Evolutionary conservation across 92 coral and sea anemone species (phyloP), one percentile per base, ranked within the genome.

Genomic region (Epizoanthus illoricatus): DNA sequence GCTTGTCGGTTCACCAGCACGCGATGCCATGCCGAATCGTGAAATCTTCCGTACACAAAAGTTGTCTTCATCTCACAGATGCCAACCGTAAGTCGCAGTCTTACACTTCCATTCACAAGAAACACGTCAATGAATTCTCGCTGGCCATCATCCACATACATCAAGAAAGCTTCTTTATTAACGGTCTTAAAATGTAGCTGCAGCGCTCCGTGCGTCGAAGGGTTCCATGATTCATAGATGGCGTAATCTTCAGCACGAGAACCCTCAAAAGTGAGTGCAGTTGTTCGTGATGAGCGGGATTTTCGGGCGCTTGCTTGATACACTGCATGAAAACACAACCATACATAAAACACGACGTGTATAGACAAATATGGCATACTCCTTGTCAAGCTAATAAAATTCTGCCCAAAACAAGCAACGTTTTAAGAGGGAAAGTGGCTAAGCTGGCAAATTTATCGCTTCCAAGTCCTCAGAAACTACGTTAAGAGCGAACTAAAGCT

Each of bases 81-180:
- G 13, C 82, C 82, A 5, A 45, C 82, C 42, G 71, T 78, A 5
- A 78, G 71, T 10, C 82, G 82, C 71, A 78, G n/a, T 5, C 82
- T 78, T 64, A 64, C 71, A 41, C 82, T 78, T 43, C 82, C 82
- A 78, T 78, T 78, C 82, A 63, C 71, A 19, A 78, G 23, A 78
- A 78, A 78, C 57, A 78, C 45, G 28, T 78, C 82, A 78, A 78
- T 63, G 60, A 78, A 78, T 78, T 78, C 82, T 41, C 82, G 82
- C 60, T 78, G 82, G 20, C 82, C 82, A 63, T 78, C 82, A 54
- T 78, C 82, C 71, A 78, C 65, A 20, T 78, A 78, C 71, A 78
- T 19, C 82, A 78, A 19, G 28, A 78, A 78, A 1, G 82, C 71
- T 41, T 78, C 82, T 63, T 63, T 78, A 21, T 64, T 63, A 19